Evolutionary conservation across 2,113 vertebrate species (phyloP).

Genomic region (Cochlearius cochlearius): DNA sequence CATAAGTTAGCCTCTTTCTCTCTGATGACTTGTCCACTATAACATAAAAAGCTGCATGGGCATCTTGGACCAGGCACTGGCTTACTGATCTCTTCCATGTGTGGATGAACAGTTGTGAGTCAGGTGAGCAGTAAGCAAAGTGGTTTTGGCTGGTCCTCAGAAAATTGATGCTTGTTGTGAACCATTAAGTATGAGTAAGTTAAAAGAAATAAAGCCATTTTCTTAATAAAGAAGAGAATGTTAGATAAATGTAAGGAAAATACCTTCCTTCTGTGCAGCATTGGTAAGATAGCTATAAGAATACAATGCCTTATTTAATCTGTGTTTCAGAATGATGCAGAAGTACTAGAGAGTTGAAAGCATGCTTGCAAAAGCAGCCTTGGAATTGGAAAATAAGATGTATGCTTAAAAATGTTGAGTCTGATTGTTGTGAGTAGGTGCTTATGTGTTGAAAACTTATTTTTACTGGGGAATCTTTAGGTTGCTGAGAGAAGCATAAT

Average conservation of each 20-base stretch:
- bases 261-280: neutral
- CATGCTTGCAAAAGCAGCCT: neutral
- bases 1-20: neutral
- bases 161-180: neutral
- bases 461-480: neutral
- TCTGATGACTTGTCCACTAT: neutral
- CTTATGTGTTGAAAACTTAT: neutral
- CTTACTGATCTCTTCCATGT: neutral
- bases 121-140: neutral
- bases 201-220: neutral
- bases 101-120: neutral
- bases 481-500: neutral
- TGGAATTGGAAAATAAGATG: neutral
- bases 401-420: neutral
- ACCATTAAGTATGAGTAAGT: neutral
- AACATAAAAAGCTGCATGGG: neutral
- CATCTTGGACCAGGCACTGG: neutral
- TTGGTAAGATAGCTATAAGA: neutral
- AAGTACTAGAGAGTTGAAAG: neutral
- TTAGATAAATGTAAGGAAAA: neutral
- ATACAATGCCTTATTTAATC: neutral
- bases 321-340: neutral
- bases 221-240: neutral
- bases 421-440: neutral
- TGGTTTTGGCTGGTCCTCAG: neutral